These are phyloP conservation scores for Plecturocebus donacophilus DNA, from an alignment of 2,113 vertebrate genomes.

Conservation along the genomic window DNA sequence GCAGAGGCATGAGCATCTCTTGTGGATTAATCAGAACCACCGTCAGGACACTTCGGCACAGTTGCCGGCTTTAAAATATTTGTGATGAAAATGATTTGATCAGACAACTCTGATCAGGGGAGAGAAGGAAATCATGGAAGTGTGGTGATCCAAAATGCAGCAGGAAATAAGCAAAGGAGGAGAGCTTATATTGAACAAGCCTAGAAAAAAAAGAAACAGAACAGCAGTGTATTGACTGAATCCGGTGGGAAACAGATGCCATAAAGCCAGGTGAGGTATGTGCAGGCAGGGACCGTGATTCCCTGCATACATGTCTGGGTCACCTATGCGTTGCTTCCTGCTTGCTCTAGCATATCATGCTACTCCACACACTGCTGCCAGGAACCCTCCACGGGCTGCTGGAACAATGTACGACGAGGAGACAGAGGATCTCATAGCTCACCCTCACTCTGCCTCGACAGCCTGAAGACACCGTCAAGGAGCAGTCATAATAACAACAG, in stretches of 20 bases:
- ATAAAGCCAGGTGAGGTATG: accelerated
- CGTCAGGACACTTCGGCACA: not conserved
- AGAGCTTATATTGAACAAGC: not conserved
- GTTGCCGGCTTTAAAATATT: not conserved
- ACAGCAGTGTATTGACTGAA: not conserved
- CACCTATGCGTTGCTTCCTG: not conserved
- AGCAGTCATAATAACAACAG: not conserved
- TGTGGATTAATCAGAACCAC: too few species aligned
- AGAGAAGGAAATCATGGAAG: not conserved
- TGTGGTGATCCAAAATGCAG: not conserved
- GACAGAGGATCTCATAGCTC: not conserved
- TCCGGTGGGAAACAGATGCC: accelerated
- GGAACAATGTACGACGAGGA: too few species aligned
- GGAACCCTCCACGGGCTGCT: not conserved
- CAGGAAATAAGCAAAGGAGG: not conserved
- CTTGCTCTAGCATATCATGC: not conserved
- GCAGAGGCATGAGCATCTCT: not conserved
- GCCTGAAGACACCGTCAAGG: not conserved
- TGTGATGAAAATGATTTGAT: not conserved
- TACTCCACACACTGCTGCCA: accelerated
- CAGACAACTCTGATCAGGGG: not conserved
- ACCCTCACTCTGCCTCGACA: not conserved
- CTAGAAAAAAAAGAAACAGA: not conserved
- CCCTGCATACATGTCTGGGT: not conserved
- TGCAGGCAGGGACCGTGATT: not conserved